Conservation (phyloP, 1,140 invertebrate species). For the Drosophila sproati region DNA sequence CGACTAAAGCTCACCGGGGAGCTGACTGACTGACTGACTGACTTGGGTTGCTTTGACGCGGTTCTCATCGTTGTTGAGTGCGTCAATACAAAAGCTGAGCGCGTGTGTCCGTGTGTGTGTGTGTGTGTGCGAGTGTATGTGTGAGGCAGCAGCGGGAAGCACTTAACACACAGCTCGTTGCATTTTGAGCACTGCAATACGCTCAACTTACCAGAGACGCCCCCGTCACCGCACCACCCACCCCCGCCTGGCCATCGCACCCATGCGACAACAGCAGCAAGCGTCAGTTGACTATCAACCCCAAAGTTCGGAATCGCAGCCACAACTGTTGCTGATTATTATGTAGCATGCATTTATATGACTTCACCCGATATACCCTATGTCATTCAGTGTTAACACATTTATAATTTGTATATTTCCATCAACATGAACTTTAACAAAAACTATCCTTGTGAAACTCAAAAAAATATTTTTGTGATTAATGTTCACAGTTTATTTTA, state of each 20-base stretch:
- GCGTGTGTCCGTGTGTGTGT: constrained; percentile 28
- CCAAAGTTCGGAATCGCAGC: constrained; percentile 1
- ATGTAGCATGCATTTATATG: constrained; percentile 19
- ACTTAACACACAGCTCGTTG: constrained; percentile 60
- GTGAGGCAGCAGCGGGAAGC: constrained; percentile 47
- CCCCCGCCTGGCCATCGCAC: too few relatives aligned
- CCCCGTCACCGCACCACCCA: neutral
- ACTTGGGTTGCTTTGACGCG: constrained; percentile 31
- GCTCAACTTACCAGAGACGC: constrained; percentile 7
- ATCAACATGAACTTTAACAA: too few relatives aligned
- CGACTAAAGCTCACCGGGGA: constrained; percentile 16
- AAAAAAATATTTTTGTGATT: too few relatives aligned
- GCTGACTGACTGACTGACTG: constrained; percentile 9
- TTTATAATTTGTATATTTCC: neutral
- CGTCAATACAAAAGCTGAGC: constrained; percentile 71
- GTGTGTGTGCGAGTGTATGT: constrained; percentile 4
- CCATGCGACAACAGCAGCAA: neutral
- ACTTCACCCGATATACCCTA: neutral
- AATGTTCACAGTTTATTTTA: too few relatives aligned
- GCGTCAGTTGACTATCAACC: constrained; percentile 18
- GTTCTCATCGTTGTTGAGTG: constrained; percentile 54
- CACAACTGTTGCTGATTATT: constrained; percentile 70
- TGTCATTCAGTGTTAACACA: neutral
- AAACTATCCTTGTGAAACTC: too few relatives aligned
- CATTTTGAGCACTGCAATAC: constrained; percentile 59